phyloP scores from a whole-genome alignment of 2,113 vertebrate genomes.

The Callochromis pleurospilus region DNA sequence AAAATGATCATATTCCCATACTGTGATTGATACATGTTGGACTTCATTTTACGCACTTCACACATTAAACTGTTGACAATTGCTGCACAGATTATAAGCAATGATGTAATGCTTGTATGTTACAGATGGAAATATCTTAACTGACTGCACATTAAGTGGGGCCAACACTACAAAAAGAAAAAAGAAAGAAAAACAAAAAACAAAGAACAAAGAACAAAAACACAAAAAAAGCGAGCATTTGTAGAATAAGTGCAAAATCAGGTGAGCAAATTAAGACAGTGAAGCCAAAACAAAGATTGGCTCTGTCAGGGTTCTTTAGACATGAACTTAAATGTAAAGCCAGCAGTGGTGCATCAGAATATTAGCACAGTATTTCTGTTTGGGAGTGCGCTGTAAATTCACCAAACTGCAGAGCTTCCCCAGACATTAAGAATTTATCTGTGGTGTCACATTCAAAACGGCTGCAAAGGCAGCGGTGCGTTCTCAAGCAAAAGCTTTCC shows the following conservation, averaged over 20 bases:
- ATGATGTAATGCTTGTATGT: neutral
- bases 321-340: neutral
- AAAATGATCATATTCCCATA: neutral
- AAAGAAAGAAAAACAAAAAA: fast-evolving
- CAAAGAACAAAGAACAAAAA: neutral
- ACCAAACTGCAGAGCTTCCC: neutral
- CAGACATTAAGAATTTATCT: neutral
- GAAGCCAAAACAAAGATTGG: neutral
- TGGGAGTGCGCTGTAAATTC: neutral
- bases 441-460: neutral
- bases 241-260: neutral
- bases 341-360: neutral
- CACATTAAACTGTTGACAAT: neutral
- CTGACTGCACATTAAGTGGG: neutral
- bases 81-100: neutral
- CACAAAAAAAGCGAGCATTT: neutral
- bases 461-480: neutral
- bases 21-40: slow-evolving; percentile 9
- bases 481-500: neutral
- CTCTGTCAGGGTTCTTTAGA: neutral
- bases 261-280: neutral
- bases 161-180: neutral
- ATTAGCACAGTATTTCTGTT: neutral
- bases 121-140: neutral
- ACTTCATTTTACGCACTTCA: neutral